These are phyloP conservation scores for Remorina albescens DNA, from an alignment of 2,797 vertebrate species.

Conservation along the genomic window DNA sequence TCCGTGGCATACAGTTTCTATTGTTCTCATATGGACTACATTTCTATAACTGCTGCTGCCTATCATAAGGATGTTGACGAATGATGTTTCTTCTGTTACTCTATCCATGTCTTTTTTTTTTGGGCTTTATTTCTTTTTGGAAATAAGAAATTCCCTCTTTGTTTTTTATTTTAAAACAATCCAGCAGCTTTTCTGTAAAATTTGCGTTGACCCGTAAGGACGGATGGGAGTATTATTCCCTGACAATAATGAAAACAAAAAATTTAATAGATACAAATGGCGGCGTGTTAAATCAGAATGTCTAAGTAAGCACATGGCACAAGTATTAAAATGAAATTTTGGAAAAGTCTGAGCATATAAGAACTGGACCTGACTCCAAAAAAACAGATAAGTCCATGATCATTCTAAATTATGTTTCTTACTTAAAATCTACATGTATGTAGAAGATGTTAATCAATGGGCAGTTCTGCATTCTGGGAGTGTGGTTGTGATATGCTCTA, in stretches of 20 bases:
- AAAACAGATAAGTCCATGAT: too few species aligned
- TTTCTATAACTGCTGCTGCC: conserved; percentile 18
- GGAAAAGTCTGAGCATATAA: too few species aligned
- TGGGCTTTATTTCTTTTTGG: neutral
- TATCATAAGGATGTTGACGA: conserved; percentile 7
- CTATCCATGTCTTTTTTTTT: neutral
- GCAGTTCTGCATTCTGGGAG: neutral
- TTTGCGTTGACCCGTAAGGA: neutral
- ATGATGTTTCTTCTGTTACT: neutral
- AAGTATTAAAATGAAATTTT: too few species aligned
- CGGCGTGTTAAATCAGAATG: too few species aligned
- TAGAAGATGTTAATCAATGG: neutral
- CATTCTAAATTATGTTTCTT: neutral
- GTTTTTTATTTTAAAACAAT: conserved; percentile 2
- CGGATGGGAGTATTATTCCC: neutral
- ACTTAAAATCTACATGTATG: neutral
- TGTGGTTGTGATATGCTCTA: neutral
- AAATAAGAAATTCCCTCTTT: neutral
- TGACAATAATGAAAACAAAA: too few species aligned
- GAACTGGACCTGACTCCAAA: too few species aligned
- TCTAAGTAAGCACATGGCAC: too few species aligned
- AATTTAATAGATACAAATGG: too few species aligned
- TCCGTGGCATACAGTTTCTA: conserved; percentile 6
- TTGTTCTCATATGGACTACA: conserved; percentile 10
- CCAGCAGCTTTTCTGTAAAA: neutral